Base-by-base conservation (phyloP, 2,113 vertebrate genomes). In the Anseranas semipalmata region DNA sequence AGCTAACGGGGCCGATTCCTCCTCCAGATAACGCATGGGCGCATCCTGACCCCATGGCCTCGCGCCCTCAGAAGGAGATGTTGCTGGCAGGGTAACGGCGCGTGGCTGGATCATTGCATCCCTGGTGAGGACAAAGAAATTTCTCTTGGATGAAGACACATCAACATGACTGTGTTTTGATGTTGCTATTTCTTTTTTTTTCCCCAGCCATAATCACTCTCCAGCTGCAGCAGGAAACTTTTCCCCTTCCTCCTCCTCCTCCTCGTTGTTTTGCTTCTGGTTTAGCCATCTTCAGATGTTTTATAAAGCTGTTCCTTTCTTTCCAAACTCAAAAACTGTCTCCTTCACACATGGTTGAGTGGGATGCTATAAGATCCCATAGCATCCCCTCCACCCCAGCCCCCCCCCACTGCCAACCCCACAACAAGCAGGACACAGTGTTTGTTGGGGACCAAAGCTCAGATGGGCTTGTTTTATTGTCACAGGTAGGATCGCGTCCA, bases 331-430 rank as follows among this genome's bases (percentile, higher is more conserved):
- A 82, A 39, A 85, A 35, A 1, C 3, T 25, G 17, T 11, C 35
- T 68, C 37, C 8, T 59, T 24, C 53, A 32, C 5, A 12, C 71
- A 5, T 4, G 32, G 15, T 2, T 66, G 2, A 1, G 25, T 53
- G n/a, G 41, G 46, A 53, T 52, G 33, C 45, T 43, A 2, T 7
- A 6, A 0, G 1, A 56, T 7, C 35, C 37, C 2, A 0, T 2
- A 76, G 20, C 37, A 74, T 24, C 33, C 7, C 14, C 46, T 33
- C 82, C 17, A 7, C 19, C 32, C 32, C 6, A 30, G 8, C 11
- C 20, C 8, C 13, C 12, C 10, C 3, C 25, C 28, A 58, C 56
- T 41, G 46, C 13, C 66, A 70, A 30, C 19, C 43, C 50, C 62
- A 35, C 52, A 62, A n/a, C 4, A 59, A 82, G 17, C 21, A 90